Base-by-base conservation (phyloP, 64 coral and sea anemone genomes). In the Astreopora myriophthalma region DNA sequence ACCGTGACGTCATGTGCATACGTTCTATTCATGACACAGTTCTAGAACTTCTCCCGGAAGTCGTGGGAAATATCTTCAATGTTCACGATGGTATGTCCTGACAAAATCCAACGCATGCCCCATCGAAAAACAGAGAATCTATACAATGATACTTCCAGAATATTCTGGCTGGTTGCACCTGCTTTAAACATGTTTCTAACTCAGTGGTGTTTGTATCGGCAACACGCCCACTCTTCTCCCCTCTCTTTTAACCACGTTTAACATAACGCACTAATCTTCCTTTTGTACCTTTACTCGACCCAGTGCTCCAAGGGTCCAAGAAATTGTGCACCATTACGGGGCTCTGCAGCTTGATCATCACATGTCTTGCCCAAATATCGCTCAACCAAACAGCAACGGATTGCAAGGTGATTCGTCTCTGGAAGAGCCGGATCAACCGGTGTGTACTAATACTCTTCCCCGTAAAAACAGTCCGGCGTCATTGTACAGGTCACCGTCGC, bases 271-370 rank as follows among this genome's bases (percentile, higher is more conserved):
- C 16, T 20, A 12, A 27, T 80, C 77, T 80, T 80, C 51, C 48
- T 63, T 83, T 83, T 83, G 28, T n/a, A 39, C 79, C 34, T 57
- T 83, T 20, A 22, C 79, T 83, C n/a, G 79, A 65, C 57, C 79
- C 57, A 83, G 79, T 83, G 55, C 79, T 37, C 57, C 52, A 23
- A 30, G 79, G 79, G 79, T 83, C 79, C 79, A 83, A 64, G 57
- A 83, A 38, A 37, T 83, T 35, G 52, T 83, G 30, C 57, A 65
- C 11, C 79, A 83, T 83, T 83, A 83, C 79, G 79, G 65, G 57
- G 76, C 46, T 60, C 29, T 80, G 17, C 76, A 80, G 51, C 20
- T 64, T 13, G 36, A 37, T 63, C 79, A 83, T 83, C 79, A 83
- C 48, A 57, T 24, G 79, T 83, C 57, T 64, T 65, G 52, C 22